phyloP scores from a whole-genome alignment of 2,888 invertebrate genomes.

The Marasmarcha lunaedactyla region DNA sequence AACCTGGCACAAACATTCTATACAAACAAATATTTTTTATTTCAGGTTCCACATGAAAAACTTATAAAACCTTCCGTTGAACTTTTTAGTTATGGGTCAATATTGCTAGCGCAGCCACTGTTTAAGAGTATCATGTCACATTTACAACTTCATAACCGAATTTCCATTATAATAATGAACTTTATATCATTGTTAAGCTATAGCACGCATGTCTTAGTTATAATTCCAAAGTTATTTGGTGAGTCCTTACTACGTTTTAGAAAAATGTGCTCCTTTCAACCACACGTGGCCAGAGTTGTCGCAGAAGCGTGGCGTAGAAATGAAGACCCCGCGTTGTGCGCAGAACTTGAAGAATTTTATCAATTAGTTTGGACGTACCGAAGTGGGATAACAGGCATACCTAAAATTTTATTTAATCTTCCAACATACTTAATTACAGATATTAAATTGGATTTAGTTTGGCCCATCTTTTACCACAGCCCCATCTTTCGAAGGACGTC shows the following conservation, averaged over 20 bases:
- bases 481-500: conserved; percentile 20
- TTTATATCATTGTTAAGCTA: no score
- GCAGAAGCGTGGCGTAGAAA: background rate
- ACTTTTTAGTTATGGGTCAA: no score
- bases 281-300: background rate
- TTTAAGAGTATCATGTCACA: no score
- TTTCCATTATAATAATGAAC: no score
- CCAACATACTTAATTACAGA: background rate
- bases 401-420: background rate
- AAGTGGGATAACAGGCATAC: background rate
- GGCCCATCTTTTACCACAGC: conserved; percentile 9
- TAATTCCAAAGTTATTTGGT: background rate
- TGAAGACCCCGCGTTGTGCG: background rate
- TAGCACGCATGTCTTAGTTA: no score
- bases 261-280: background rate
- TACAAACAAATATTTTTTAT: no score
- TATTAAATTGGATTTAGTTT: conserved; percentile 5
- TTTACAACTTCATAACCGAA: no score
- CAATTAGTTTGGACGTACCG: background rate
- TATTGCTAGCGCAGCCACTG: no score
- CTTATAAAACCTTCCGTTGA: no score
- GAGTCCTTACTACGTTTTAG: background rate
- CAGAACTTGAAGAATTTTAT: background rate
- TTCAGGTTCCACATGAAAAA: no score
- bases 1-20: no score